phyloP scores from a whole-genome alignment of 1,140 invertebrate genomes.

The Sitobion miscanthi region DNA sequence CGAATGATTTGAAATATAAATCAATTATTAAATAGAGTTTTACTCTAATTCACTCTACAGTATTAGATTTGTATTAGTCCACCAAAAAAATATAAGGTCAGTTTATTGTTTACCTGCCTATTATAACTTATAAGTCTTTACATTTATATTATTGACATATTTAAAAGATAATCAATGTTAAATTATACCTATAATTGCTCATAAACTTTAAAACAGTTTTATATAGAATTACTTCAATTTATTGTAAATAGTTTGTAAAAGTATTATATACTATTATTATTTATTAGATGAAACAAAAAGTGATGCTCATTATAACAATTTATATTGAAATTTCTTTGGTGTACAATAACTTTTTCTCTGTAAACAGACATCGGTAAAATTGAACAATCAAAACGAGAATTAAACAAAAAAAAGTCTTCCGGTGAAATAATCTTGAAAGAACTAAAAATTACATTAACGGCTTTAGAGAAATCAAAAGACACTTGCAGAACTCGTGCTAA shows the following conservation, averaged over 20 bases:
- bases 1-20: no score
- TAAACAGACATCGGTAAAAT: not conserved
- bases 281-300: not conserved
- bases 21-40: no score
- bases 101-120: no score
- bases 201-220: no score
- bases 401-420: not conserved
- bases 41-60: no score
- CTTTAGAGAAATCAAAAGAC: not conserved
- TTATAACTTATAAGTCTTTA: no score
- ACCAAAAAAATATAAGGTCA: no score
- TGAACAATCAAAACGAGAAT: not conserved
- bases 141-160: no score
- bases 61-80: no score
- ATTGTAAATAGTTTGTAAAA: not conserved
- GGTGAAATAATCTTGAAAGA: not conserved
- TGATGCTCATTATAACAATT: not conserved
- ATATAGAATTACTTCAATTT: no score
- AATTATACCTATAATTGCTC: not conserved
- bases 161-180: no score
- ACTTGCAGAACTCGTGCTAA: not conserved
- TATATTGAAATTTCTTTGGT: not conserved
- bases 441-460: not conserved
- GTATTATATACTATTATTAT: not conserved
- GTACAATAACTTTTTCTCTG: not conserved